Percentiles rank a stretch among this genome's conserved stretches.
Evolutionary conservation across 1,140 invertebrate species (phyloP).

Genomic region (Coelopa frigida): DNA sequence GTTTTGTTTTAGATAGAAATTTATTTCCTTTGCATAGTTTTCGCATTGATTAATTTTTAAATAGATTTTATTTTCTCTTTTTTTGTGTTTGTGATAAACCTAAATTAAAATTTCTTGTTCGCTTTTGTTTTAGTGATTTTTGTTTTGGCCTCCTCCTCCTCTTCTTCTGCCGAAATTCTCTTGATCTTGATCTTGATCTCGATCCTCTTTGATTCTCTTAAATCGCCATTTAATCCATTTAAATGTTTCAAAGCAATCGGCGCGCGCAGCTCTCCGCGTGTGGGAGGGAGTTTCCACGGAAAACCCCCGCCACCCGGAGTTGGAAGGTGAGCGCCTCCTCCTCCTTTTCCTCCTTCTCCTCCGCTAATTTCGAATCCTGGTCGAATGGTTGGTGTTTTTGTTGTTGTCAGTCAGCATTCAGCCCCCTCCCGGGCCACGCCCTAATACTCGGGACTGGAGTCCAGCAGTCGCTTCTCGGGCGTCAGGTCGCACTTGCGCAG

Average conservation of each 20-base stretch:
- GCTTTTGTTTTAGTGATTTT: slow-evolving; percentile 1
- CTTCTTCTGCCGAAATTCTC: neutral
- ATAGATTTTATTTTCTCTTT: neutral
- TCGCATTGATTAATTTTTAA: neutral
- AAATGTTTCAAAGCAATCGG: no score
- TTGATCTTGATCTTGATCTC: no score
- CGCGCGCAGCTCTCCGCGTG: no score
- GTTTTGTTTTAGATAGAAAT: slow-evolving; percentile 6
- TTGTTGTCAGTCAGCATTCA: neutral
- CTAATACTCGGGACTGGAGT: slow-evolving; percentile 48
- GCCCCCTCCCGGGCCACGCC: neutral
- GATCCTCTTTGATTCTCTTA: no score
- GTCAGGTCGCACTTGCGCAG: slow-evolving; percentile 43
- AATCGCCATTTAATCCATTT: no score
- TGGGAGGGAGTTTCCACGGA: neutral
- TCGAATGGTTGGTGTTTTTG: neutral
- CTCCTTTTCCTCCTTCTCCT: neutral
- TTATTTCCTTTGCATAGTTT: slow-evolving; percentile 3
- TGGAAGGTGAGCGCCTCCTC: neutral
- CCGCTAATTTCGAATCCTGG: slow-evolving; percentile 5
- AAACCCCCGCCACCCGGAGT: slow-evolving; percentile 8
- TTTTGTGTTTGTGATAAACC: neutral
- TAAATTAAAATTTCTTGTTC: neutral
- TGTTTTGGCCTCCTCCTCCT: neutral
- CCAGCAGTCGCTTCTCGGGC: slow-evolving; percentile 52